A percentile compares a stretch with the other conserved stretches of the same genome.
These are phyloP conservation scores for Onychostoma macrolepis DNA, from an alignment of 2,113 vertebrate genomes.

Conservation along the genomic window DNA sequence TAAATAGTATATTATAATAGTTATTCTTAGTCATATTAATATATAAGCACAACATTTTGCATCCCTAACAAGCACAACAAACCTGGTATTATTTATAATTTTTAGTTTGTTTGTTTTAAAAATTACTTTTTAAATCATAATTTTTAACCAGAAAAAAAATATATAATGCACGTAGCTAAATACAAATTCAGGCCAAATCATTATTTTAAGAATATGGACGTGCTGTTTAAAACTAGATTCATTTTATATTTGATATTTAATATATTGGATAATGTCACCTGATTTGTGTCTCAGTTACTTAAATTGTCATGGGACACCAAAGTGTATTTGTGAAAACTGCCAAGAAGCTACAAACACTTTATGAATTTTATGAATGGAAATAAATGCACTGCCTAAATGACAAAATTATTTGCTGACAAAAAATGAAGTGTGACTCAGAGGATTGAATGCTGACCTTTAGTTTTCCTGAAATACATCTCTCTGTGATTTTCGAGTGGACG, in stretches of 20 bases:
- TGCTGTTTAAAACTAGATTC: not conserved
- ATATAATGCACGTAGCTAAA: no score
- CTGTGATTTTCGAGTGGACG: conserved; percentile 19
- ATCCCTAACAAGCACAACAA: no score
- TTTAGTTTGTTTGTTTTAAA: no score
- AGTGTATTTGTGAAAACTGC: not conserved
- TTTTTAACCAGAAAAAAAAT: no score
- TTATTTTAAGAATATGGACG: not conserved
- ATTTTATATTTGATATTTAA: not conserved
- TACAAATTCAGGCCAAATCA: not conserved
- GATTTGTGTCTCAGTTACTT: not conserved
- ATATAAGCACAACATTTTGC: no score
- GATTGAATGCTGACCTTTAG: conserved; percentile 28
- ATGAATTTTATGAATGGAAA: conserved; percentile 36
- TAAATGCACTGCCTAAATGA: conserved; percentile 1
- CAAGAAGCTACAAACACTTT: conserved; percentile 21
- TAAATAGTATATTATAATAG: no score
- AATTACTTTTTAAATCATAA: no score
- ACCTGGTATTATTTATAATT: no score
- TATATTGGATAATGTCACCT: not conserved
- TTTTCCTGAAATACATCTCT: conserved; percentile 3
- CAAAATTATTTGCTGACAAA: not conserved
- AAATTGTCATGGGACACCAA: not conserved
- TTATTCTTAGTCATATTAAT: no score
- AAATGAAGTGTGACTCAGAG: conserved; percentile 18